phyloP scores from a whole-genome alignment of 2,888 invertebrate genomes.

The Onchidella celtica region DNA sequence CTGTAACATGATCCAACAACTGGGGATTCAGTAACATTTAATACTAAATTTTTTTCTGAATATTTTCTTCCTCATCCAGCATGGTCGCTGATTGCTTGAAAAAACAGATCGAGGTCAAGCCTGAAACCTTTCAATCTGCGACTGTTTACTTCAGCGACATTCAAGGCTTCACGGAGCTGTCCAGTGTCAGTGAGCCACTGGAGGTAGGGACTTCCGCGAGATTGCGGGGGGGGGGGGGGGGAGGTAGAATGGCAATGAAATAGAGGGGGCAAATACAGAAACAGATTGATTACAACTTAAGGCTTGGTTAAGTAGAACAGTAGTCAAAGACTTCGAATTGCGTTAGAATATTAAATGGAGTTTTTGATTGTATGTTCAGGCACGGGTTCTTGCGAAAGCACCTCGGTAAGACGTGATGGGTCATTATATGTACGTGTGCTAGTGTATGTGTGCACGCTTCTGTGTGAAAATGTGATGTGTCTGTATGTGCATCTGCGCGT shows the following conservation, averaged over 20 bases:
- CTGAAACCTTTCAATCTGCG: slow-evolving; percentile 42
- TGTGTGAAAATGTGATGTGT: background rate
- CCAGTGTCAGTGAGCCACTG: slow-evolving; percentile 41
- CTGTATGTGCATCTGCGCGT: too few relatives aligned
- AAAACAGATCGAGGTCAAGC: slow-evolving; percentile 41
- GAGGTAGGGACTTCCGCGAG: too few relatives aligned
- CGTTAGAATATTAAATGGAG: too few relatives aligned
- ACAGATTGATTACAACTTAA: too few relatives aligned
- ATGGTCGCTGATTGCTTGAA: slow-evolving; percentile 41
- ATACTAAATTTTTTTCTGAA: too few relatives aligned
- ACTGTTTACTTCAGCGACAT: slow-evolving; percentile 44
- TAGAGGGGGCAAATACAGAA: background rate
- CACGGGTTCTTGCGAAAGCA: background rate
- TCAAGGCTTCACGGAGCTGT: slow-evolving; percentile 44
- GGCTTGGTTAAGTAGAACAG: too few relatives aligned
- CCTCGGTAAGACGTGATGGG: background rate
- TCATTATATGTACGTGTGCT: background rate
- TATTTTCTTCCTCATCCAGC: background rate
- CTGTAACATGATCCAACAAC: too few relatives aligned
- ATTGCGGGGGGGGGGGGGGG: background rate
- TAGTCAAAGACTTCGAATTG: too few relatives aligned
- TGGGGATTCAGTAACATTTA: too few relatives aligned
- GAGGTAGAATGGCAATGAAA: background rate
- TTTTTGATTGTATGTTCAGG: background rate
- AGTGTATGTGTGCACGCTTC: background rate